Evolutionary conservation across 2,888 invertebrate species (phyloP).

Genomic region (Pristionchus arcanus): DNA sequence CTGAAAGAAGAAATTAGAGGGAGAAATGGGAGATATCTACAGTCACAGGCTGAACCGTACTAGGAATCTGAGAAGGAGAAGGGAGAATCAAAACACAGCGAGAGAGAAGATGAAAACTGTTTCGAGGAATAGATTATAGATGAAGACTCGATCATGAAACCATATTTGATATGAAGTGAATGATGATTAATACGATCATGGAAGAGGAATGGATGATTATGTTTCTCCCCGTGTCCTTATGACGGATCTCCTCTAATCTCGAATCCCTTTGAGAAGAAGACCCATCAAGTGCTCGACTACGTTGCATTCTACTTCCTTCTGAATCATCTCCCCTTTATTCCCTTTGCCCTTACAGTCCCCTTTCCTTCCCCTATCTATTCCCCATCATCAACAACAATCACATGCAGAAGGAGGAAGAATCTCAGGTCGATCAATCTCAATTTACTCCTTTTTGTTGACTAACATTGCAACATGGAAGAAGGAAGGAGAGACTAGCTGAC

Average conservation of each 20-base stretch:
- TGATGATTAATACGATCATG: neutral
- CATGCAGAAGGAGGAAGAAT: neutral
- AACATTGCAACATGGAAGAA: constrained; percentile 15
- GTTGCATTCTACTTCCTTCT: neutral
- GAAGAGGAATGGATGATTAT: neutral
- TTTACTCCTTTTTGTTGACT: constrained; percentile 15
- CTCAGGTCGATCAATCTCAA: neutral
- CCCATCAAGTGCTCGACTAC: neutral
- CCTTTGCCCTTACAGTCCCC: neutral
- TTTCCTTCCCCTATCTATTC: neutral
- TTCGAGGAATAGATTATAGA: constrained; percentile 1
- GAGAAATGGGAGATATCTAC: constrained; percentile 5
- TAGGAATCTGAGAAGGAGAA: constrained; percentile 12
- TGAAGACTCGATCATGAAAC: neutral
- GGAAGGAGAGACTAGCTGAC: neutral
- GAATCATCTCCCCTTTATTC: neutral
- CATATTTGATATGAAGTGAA: neutral
- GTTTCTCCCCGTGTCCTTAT: neutral
- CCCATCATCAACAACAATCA: neutral
- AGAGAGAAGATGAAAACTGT: neutral
- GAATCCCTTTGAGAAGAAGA: neutral
- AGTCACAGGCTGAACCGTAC: constrained; percentile 22
- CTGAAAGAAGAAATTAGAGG: constrained; percentile 10
- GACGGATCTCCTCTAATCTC: neutral
- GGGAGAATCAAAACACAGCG: constrained; percentile 14